phyloP scores from a whole-genome alignment of 2,888 invertebrate species.

The Polietes domitor region DNA sequence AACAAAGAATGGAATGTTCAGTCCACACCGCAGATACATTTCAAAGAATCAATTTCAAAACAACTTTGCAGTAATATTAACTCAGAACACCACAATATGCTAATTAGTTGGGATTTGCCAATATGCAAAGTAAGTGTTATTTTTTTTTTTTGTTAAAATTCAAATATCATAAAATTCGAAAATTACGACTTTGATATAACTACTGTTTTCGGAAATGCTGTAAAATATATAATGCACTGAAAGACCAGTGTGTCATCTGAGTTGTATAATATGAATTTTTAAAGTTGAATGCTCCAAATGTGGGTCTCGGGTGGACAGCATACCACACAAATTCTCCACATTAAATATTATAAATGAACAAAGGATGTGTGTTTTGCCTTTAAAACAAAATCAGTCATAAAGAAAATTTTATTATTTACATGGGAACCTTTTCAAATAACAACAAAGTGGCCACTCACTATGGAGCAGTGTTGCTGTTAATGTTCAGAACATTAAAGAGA shows the following conservation, averaged over 20 bases:
- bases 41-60: neutral
- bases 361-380: too few species aligned
- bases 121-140: neutral
- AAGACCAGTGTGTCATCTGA: neutral
- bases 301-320: neutral
- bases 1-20: constrained; percentile 1
- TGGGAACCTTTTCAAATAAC: too few species aligned
- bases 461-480: too few species aligned
- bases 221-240: neutral
- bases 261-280: neutral
- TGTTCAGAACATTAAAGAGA: too few species aligned
- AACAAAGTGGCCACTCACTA: too few species aligned
- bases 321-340: too few species aligned
- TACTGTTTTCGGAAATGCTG: neutral
- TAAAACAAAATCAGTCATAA: too few species aligned
- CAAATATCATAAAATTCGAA: neutral
- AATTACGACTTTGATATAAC: neutral
- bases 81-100: neutral
- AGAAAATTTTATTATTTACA: too few species aligned
- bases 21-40: neutral
- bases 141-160: neutral
- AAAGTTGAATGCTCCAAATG: neutral
- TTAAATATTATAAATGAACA: too few species aligned
- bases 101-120: neutral
- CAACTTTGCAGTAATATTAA: neutral